phyloP scores from a whole-genome alignment of 2,797 vertebrate genomes.

The Sphaeramia orbicularis region DNA sequence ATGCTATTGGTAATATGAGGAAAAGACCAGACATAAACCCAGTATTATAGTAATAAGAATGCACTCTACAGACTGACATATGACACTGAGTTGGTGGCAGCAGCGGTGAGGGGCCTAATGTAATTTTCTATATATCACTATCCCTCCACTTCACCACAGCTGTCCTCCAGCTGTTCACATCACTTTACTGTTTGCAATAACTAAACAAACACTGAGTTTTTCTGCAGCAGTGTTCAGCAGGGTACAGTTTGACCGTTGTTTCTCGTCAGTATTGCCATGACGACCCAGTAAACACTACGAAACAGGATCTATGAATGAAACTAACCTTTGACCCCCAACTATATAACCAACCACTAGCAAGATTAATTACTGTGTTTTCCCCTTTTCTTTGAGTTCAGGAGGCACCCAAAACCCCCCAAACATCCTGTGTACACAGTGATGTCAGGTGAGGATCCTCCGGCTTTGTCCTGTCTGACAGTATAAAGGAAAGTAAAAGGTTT shows the following conservation, averaged over 20 bases:
- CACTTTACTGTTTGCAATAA: constrained; percentile 11
- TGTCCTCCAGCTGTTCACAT: constrained; percentile 18
- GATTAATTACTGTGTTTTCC: constrained; percentile 26
- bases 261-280: constrained; percentile 32
- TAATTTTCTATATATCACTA: not conserved
- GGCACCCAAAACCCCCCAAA: constrained; percentile 14
- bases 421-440: constrained; percentile 43
- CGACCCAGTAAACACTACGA: constrained; percentile 41
- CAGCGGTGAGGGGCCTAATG: not conserved
- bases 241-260: constrained; percentile 6
- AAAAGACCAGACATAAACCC: no score
- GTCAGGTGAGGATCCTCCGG: constrained; percentile 3
- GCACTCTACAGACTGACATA: not conserved
- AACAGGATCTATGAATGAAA: constrained; percentile 32
- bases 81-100: not conserved
- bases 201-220: constrained; percentile 25
- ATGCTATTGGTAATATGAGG: no score
- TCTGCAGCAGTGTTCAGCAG: constrained; percentile 9
- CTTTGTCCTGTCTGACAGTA: constrained; percentile 34
- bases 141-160: not conserved
- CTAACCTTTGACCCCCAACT: constrained; percentile 35
- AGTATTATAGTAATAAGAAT: not conserved
- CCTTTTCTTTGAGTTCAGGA: not conserved
- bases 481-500: constrained; percentile 20
- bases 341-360: constrained; percentile 23